phyloP scores from a whole-genome alignment of 2,888 invertebrate genomes.

The Leptarthrus brevirostris region DNA sequence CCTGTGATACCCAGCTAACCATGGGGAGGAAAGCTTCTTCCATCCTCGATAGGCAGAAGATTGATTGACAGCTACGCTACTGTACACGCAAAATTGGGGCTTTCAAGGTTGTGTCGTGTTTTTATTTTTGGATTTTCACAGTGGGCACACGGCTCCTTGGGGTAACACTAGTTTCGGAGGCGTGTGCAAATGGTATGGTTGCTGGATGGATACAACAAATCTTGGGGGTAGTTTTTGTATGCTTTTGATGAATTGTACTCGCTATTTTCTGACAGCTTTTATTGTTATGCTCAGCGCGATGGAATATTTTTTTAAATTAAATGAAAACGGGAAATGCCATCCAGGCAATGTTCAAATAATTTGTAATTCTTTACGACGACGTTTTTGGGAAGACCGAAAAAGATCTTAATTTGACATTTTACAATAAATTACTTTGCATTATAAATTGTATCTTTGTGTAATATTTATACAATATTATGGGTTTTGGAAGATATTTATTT shows the following conservation, averaged over 20 bases:
- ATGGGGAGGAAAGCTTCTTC: slow-evolving; percentile 10
- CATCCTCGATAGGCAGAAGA: slow-evolving; percentile 12
- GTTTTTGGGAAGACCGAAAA: neutral
- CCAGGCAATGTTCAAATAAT: neutral
- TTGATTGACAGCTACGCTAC: slow-evolving; percentile 27
- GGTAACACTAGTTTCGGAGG: neutral
- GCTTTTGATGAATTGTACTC: slow-evolving; percentile 19
- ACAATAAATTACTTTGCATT: neutral
- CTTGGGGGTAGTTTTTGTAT: neutral
- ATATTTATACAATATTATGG: too few relatives aligned
- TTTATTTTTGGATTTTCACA: slow-evolving; percentile 14
- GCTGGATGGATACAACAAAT: neutral
- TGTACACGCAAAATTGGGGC: slow-evolving; percentile 18
- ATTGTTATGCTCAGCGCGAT: neutral
- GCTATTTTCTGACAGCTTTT: slow-evolving; percentile 23
- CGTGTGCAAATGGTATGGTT: neutral
- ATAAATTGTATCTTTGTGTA: too few relatives aligned
- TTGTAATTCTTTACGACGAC: neutral
- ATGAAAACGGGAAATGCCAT: neutral
- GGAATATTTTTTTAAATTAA: slow-evolving; percentile 16
- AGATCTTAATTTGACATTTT: neutral
- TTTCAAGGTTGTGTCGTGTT: slow-evolving; percentile 12
- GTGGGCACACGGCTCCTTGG: neutral
- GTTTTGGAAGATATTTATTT: too few relatives aligned
- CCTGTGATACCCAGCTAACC: neutral